Evolutionary conservation across 2,113 vertebrate genomes (phyloP).

Genomic region (Nicator chloris): DNA sequence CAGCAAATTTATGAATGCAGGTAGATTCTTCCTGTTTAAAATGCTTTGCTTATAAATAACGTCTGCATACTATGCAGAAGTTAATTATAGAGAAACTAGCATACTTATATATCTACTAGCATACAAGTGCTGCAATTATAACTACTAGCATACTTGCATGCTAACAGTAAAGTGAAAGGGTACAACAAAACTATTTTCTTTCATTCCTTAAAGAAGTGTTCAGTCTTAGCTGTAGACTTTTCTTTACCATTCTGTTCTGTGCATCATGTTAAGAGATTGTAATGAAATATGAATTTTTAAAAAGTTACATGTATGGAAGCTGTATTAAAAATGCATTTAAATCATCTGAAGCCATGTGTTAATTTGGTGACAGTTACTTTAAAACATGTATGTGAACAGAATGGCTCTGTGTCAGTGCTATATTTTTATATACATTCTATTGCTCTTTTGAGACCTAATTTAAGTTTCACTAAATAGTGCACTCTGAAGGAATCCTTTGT

Average conservation of each 20-base stretch:
- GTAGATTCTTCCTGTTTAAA: not conserved
- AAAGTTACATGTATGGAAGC: not conserved
- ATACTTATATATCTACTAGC: not conserved
- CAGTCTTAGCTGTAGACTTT: not conserved
- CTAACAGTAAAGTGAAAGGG: not conserved
- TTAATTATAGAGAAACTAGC: not conserved
- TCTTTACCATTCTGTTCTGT: not conserved
- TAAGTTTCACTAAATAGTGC: conserved; percentile 51
- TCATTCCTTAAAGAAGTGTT: not conserved
- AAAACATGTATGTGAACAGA: not conserved
- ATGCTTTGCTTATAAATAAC: not conserved
- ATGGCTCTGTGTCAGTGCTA: not conserved
- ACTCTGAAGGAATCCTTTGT: conserved; percentile 26
- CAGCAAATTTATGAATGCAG: not conserved
- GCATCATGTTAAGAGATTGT: not conserved
- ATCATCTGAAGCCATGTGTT: not conserved
- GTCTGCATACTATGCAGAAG: not conserved
- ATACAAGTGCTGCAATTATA: not conserved
- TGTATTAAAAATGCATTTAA: conserved; percentile 15
- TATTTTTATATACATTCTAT: conserved; percentile 36
- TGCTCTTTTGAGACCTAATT: conserved; percentile 52
- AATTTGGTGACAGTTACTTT: conserved; percentile 2
- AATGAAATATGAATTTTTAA: not conserved
- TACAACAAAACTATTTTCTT: not conserved
- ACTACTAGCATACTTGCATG: not conserved